Evolutionary conservation across 2,113 vertebrate genomes (phyloP).

Genomic region (Oxyura jamaicensis): DNA sequence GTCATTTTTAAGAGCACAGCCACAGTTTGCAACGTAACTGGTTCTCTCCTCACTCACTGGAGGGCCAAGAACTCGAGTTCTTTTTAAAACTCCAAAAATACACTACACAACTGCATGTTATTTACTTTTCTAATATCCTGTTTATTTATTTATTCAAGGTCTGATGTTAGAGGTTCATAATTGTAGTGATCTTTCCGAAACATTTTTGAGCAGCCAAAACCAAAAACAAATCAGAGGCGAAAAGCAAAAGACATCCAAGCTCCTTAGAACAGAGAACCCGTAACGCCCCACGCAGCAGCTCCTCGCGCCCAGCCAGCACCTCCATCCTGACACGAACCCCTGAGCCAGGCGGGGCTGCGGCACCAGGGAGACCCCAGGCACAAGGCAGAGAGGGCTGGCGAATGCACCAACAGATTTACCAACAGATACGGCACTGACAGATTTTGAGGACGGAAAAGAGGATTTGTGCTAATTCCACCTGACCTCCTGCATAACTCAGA

Average conservation of each 20-base stretch:
- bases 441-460: background rate
- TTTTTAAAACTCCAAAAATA: slow-evolving; percentile 49
- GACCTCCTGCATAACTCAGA: background rate
- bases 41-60: background rate
- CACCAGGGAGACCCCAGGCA: background rate
- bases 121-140: background rate
- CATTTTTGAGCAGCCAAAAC: background rate
- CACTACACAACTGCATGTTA: slow-evolving; percentile 12
- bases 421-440: fast-evolving
- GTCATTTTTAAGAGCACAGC: slow-evolving; percentile 75
- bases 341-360: background rate
- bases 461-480: background rate
- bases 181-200: background rate
- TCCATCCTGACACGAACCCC: background rate
- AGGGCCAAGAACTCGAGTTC: slow-evolving; percentile 45
- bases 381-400: no score
- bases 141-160: background rate
- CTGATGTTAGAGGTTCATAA: background rate
- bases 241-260: background rate
- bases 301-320: background rate
- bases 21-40: slow-evolving; percentile 70
- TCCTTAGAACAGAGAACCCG: background rate
- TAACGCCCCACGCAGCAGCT: background rate
- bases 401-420: background rate
- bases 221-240: no score